Conservation (phyloP, 2,797 vertebrate species). For the Darevskia mixta region DNA sequence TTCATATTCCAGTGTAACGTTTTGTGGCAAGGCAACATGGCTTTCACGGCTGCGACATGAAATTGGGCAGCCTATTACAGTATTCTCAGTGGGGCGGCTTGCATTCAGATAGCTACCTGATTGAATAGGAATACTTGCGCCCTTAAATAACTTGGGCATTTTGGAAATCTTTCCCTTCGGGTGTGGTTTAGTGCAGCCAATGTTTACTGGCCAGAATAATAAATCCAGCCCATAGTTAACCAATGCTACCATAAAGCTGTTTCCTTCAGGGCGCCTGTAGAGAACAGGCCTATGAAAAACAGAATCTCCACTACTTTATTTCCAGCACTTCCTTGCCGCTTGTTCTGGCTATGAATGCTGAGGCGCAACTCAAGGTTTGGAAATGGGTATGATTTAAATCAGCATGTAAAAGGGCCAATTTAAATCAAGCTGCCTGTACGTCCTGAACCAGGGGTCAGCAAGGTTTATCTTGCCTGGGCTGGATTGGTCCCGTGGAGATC, state of each 20-base stretch:
- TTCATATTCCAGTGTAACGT: slow-evolving; percentile 30
- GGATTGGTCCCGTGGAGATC: too few species aligned
- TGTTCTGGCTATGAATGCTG: neutral
- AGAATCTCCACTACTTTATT: neutral
- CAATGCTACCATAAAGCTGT: neutral
- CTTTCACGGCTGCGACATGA: slow-evolving; percentile 42
- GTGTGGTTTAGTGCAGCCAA: neutral
- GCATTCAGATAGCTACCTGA: neutral
- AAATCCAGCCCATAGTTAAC: slow-evolving; percentile 16
- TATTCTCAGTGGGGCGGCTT: neutral
- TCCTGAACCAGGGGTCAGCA: too few species aligned
- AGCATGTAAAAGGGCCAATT: neutral
- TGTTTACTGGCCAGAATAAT: neutral
- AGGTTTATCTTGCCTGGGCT: too few species aligned
- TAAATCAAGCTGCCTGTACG: neutral
- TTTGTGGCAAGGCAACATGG: slow-evolving; percentile 2
- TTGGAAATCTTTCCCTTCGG: neutral
- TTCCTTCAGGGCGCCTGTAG: neutral
- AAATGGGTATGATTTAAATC: neutral
- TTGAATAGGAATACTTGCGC: neutral
- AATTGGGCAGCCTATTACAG: slow-evolving; percentile 46
- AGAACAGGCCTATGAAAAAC: neutral
- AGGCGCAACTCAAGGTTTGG: neutral
- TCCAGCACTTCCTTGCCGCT: neutral
- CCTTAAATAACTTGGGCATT: slow-evolving; percentile 1